Evolutionary conservation across 2,797 vertebrate species (phyloP).

Genomic region (Pyrocephalus nanus): DNA sequence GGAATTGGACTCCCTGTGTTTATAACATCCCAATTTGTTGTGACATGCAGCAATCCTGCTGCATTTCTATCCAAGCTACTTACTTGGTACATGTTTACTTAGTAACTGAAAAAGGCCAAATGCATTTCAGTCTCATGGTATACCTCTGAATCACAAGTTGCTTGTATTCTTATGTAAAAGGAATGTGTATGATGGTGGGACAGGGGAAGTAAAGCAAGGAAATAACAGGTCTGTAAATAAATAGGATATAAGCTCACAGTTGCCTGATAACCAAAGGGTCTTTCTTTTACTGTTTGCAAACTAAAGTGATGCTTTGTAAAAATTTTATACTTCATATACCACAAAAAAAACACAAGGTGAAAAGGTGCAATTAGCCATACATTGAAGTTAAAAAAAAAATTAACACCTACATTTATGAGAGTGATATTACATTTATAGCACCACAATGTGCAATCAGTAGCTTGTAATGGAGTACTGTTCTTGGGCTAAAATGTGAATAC

Average conservation of each 20-base stretch:
- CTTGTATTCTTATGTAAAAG: neutral
- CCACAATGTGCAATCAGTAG: neutral
- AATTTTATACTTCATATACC: neutral
- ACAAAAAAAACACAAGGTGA: accelerated
- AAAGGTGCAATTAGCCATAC: neutral
- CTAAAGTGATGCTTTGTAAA: neutral
- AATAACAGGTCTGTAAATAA: neutral
- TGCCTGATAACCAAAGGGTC: neutral
- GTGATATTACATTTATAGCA: neutral
- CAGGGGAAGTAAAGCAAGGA: neutral
- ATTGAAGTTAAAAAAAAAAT: neutral
- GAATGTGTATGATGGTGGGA: too few relatives aligned
- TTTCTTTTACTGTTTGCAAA: neutral
- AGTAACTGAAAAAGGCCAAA: neutral
- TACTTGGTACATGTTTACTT: neutral
- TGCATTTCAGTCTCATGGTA: neutral
- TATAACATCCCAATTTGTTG: neutral
- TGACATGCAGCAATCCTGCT: neutral
- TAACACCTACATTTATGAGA: neutral
- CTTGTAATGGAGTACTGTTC: neutral
- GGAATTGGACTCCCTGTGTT: neutral
- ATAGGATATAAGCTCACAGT: neutral
- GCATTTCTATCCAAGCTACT: neutral
- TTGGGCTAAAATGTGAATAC: neutral
- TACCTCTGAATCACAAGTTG: neutral